Evolutionary conservation across 1,140 invertebrate genomes (phyloP).

Genomic region (Drosophila seguyi): DNA sequence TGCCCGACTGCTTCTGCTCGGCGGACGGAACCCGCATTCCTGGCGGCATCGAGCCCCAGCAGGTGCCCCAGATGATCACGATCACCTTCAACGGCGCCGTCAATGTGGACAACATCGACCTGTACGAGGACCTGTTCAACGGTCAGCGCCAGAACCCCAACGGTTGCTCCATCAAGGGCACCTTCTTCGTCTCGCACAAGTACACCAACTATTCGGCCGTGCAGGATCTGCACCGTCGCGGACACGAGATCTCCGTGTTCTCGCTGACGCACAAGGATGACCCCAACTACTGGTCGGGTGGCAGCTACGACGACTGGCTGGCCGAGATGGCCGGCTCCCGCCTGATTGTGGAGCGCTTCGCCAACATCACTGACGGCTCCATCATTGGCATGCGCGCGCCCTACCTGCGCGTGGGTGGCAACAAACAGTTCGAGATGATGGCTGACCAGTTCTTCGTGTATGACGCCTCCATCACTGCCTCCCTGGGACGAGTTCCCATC

Average conservation of each 20-base stretch:
- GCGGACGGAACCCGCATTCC: conserved; percentile 96
- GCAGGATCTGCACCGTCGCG: conserved; percentile 95
- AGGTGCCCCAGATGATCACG: conserved; percentile 97
- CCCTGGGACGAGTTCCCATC: conserved; percentile 94
- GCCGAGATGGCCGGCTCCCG: conserved; percentile 98
- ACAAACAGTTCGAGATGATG: conserved; percentile 98
- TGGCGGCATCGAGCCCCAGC: conserved; percentile 91
- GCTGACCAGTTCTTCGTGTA: conserved; percentile 97
- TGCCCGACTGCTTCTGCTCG: conserved; percentile 97
- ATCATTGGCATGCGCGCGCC: conserved; percentile 96
- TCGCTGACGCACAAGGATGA: conserved; percentile 97
- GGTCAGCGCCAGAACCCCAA: conserved; percentile 95
- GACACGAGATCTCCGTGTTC: conserved; percentile 97
- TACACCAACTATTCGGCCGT: conserved; percentile 98
- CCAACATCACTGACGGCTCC: conserved; percentile 95
- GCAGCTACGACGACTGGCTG: conserved; percentile 95
- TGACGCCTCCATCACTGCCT: conserved; percentile 96
- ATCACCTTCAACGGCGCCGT: conserved; percentile 97
- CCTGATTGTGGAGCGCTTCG: conserved; percentile 94
- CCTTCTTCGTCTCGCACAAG: conserved; percentile 98
- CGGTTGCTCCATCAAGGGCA: conserved; percentile 96
- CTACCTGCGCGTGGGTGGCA: conserved; percentile 95
- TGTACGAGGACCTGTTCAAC: conserved; percentile 96
- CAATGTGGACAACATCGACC: conserved; percentile 96
- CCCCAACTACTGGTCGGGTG: conserved; percentile 94